Percentiles rank a stretch among this genome's conserved stretches.
Evolutionary conservation across 2,113 vertebrate species (phyloP).

Genomic region (Upupa epops): DNA sequence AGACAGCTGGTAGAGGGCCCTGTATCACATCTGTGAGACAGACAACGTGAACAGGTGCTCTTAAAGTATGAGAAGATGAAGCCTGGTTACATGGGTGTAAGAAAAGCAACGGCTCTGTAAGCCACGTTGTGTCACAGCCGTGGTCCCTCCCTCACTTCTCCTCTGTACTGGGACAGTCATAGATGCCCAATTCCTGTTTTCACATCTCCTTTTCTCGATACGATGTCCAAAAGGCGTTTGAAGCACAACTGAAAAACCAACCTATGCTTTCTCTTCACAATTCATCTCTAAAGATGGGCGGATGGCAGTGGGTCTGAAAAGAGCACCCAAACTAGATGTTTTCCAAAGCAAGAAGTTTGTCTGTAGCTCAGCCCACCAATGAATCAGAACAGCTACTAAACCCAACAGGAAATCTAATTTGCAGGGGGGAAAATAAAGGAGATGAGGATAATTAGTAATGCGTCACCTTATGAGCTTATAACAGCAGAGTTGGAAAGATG

Average conservation of each 20-base stretch:
- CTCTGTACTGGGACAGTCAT: not conserved
- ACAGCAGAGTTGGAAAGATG: not conserved
- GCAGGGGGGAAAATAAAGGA: not conserved
- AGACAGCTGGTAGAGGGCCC: not conserved
- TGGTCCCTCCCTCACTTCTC: not conserved
- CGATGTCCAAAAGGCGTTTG: too few species aligned
- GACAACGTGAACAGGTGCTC: not conserved
- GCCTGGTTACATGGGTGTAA: not conserved
- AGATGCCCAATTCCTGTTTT: not conserved
- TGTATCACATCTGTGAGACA: not conserved
- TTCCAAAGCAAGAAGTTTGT: not conserved
- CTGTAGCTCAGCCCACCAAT: not conserved
- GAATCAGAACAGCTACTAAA: not conserved
- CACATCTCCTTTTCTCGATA: not conserved
- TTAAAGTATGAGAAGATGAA: not conserved
- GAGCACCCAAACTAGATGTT: not conserved
- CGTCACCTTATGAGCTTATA: not conserved
- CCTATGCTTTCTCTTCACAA: not conserved
- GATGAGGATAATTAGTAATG: not conserved
- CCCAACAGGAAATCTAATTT: not conserved
- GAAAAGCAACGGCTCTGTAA: not conserved
- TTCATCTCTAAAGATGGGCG: not conserved
- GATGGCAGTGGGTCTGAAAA: not conserved
- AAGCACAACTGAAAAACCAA: not conserved
- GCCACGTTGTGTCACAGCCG: rapidly evolving